phyloP scores from a whole-genome alignment of 2,797 vertebrate species.

The Sus cebifrons region DNA sequence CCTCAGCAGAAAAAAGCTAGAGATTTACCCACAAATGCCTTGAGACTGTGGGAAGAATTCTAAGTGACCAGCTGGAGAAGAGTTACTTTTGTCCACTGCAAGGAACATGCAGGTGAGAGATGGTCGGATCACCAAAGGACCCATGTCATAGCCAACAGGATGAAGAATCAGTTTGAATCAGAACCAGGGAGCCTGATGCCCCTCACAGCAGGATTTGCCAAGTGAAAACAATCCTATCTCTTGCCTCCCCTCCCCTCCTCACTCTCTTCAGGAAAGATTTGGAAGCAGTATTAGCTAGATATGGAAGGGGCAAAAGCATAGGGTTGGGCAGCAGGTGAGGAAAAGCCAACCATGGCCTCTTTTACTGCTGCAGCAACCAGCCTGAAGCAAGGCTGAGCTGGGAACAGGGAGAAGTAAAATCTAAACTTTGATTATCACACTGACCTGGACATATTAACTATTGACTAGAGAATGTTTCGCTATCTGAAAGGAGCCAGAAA shows the following conservation, averaged over 20 bases:
- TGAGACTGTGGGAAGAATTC: not conserved
- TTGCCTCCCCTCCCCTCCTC: not conserved
- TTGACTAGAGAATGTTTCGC: slow-evolving; percentile 11
- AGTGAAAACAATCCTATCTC: not conserved
- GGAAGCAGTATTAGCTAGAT: not conserved
- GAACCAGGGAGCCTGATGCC: not conserved
- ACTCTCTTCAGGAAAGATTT: not conserved
- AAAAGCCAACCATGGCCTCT: not conserved
- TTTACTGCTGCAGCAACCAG: not conserved
- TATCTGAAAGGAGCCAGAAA: slow-evolving; percentile 34
- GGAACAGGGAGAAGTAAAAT: not conserved
- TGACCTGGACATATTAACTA: not conserved
- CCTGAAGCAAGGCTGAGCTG: not conserved
- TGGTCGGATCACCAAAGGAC: not conserved
- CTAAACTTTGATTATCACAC: not conserved
- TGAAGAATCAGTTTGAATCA: not conserved
- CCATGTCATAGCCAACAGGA: not conserved
- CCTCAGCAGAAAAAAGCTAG: not conserved
- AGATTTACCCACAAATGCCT: not conserved
- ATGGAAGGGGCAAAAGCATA: not conserved
- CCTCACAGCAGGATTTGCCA: not conserved
- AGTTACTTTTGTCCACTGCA: not conserved
- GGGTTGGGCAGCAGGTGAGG: not conserved
- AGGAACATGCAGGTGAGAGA: not conserved
- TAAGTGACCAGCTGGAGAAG: not conserved